Percentiles rank a stretch among this genome's conserved stretches.
phyloP scores from a whole-genome alignment of 1,140 invertebrate genomes.

The Halotydeus destructor region DNA sequence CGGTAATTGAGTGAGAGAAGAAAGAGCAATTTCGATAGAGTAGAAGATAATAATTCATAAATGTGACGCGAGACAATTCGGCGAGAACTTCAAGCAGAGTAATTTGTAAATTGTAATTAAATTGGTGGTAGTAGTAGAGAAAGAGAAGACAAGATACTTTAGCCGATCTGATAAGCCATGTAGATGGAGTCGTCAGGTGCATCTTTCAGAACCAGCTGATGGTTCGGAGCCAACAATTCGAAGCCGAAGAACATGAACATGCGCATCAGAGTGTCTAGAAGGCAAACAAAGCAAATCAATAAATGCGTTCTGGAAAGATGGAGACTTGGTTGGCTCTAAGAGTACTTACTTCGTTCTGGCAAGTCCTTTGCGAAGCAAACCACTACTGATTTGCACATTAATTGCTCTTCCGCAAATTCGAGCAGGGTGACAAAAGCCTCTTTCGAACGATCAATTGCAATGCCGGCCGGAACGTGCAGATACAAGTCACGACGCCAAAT shows the following conservation, averaged over 20 bases:
- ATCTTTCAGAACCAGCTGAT: constrained; percentile 40
- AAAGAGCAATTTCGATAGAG: too few relatives aligned
- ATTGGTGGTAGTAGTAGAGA: too few relatives aligned
- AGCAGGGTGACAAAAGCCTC: constrained; percentile 75
- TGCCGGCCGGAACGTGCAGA: constrained; percentile 58
- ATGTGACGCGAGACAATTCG: too few relatives aligned
- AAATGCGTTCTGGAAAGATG: neutral
- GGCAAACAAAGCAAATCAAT: constrained; percentile 13
- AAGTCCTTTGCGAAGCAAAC: constrained; percentile 64
- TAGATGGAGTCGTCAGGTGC: constrained; percentile 37
- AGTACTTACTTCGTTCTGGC: constrained; percentile 41
- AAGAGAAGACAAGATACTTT: too few relatives aligned
- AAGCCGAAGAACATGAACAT: constrained; percentile 95
- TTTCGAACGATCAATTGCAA: constrained; percentile 68
- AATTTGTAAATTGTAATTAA: too few relatives aligned
- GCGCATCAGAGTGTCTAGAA: constrained; percentile 53
- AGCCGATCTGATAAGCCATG: constrained; percentile 57
- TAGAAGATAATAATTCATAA: too few relatives aligned
- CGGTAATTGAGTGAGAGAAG: too few relatives aligned
- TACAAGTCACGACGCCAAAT: constrained; percentile 56
- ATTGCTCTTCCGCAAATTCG: constrained; percentile 83
- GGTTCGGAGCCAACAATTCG: constrained; percentile 53
- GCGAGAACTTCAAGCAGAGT: too few relatives aligned
- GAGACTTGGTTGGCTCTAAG: neutral
- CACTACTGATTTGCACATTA: constrained; percentile 56